phyloP scores from a whole-genome alignment of 2,888 invertebrate genomes.

The Acronicta aceris region DNA sequence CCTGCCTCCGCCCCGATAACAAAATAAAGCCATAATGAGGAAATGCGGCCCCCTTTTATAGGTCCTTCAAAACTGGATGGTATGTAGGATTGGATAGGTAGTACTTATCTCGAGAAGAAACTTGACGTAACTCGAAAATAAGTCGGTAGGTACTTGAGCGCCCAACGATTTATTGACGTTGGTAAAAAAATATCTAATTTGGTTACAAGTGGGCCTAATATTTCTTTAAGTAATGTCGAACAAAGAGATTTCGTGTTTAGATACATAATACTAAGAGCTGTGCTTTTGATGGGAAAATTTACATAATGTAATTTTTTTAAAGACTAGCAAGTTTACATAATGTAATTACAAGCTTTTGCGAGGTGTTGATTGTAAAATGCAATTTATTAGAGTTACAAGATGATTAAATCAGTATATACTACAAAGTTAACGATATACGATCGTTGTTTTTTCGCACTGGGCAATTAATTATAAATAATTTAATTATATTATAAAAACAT shows the following conservation, averaged over 20 bases:
- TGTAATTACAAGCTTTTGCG: constrained; percentile 38
- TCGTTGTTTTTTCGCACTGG: background rate
- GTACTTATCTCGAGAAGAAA: constrained; percentile 79
- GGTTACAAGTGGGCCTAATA: constrained; percentile 55
- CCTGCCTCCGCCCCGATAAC: constrained; percentile 65
- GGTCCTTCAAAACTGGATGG: constrained; percentile 75
- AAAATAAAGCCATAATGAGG: constrained; percentile 67
- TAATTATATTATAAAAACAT: too few species aligned
- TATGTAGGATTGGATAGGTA: constrained; percentile 79
- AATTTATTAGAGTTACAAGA: constrained; percentile 5
- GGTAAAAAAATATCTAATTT: constrained; percentile 58
- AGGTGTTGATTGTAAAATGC: constrained; percentile 37
- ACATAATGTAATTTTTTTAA: too few species aligned
- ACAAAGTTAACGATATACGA: background rate
- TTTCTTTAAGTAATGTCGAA: constrained; percentile 50
- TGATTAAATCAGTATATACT: constrained; percentile 7
- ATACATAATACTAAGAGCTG: constrained; percentile 39
- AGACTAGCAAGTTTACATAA: constrained; percentile 21
- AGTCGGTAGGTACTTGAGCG: constrained; percentile 70
- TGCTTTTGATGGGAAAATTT: constrained; percentile 35
- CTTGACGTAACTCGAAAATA: constrained; percentile 77
- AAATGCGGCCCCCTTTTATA: constrained; percentile 70
- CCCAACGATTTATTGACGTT: constrained; percentile 70
- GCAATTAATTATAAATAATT: background rate
- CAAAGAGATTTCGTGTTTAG: constrained; percentile 52